These are phyloP conservation scores for Podargus strigoides DNA, from an alignment of 2,797 vertebrate species.

Conservation along the genomic window DNA sequence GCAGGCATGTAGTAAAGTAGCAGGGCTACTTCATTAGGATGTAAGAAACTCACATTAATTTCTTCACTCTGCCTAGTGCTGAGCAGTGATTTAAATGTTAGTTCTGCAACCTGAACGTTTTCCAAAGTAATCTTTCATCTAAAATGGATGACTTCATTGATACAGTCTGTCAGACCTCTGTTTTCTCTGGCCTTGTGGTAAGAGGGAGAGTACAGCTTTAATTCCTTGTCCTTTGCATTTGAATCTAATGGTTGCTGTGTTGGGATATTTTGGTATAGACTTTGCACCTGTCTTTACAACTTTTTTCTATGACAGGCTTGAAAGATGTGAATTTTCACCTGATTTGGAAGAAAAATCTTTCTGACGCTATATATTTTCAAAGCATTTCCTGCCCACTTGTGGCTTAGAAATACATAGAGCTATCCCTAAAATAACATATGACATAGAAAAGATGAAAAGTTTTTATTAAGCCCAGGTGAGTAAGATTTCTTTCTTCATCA, in stretches of 20 bases:
- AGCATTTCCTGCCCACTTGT: neutral
- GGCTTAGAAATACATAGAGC: neutral
- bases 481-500: neutral
- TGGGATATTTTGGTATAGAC: neutral
- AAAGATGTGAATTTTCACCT: neutral
- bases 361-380: neutral
- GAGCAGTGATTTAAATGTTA: neutral
- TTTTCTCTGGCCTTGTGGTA: neutral
- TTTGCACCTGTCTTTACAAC: neutral
- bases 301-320: neutral
- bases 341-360: neutral
- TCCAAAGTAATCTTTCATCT: neutral
- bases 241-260: neutral
- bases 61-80: neutral
- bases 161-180: neutral
- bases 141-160: neutral
- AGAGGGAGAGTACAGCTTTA: neutral
- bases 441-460: neutral
- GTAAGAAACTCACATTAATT: neutral
- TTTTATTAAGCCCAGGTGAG: neutral
- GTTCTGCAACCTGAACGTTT: neutral
- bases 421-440: neutral
- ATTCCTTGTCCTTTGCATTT: neutral
- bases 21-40: rapidly evolving
- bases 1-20: neutral